Conservation (phyloP, 64 coral and sea anemone genomes). For the Dendronephthya gigantea region DNA sequence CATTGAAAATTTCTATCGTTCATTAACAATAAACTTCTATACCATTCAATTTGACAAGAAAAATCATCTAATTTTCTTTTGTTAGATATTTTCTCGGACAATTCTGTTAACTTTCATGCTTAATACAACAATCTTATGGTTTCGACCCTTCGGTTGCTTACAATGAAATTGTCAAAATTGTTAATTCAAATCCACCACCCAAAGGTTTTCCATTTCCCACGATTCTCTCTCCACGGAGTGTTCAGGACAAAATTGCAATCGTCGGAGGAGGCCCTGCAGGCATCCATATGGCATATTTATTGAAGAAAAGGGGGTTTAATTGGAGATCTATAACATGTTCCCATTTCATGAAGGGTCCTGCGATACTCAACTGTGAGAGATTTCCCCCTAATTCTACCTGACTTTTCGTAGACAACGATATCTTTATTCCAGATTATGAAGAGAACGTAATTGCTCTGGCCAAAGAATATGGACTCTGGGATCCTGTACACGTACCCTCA, state of each 20-base stretch:
- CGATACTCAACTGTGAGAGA: background rate
- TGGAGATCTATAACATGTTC: slow-evolving; percentile 18
- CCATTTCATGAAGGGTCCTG: slow-evolving; percentile 15
- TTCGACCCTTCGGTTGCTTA: background rate
- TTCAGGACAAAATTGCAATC: slow-evolving; percentile 4
- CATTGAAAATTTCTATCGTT: too few species aligned
- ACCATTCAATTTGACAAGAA: too few species aligned
- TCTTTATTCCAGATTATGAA: slow-evolving; percentile 23
- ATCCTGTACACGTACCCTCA: background rate
- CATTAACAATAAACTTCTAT: too few species aligned
- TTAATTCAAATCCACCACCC: background rate
- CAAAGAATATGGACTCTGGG: slow-evolving; percentile 27
- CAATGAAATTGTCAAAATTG: background rate
- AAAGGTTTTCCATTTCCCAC: background rate
- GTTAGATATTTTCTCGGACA: too few species aligned
- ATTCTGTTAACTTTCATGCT: too few species aligned
- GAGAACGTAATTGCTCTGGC: slow-evolving; percentile 8
- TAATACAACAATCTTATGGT: too few species aligned
- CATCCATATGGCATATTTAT: slow-evolving; percentile 25
- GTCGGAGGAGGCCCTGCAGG: slow-evolving; percentile 30
- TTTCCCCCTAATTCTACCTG: background rate
- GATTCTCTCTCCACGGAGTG: background rate
- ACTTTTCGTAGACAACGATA: slow-evolving; percentile 19
- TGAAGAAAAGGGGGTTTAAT: slow-evolving; percentile 30
- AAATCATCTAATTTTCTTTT: too few species aligned